Base-by-base conservation (phyloP, 2,888 invertebrate species). In the Marasmarcha lunaedactyla region DNA sequence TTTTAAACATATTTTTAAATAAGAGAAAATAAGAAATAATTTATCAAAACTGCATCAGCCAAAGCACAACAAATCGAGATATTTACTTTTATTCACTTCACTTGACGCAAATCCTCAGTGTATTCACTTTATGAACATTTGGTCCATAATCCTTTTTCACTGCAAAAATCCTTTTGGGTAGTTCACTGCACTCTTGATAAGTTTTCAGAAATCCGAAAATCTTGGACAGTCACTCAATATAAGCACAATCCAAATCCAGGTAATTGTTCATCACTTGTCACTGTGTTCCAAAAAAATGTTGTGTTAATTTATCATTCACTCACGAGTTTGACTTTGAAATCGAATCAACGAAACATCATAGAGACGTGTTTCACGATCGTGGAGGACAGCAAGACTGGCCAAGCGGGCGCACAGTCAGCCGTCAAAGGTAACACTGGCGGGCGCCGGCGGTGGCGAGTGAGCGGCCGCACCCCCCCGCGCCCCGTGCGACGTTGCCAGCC, bases 281-380 rank as follows among this genome's bases (percentile, higher is more conserved):
- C 88, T 88, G 85, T 87, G 87, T 84, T 88, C 88, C 87, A 88
- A 84, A 88, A 84, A 87, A 34, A 86, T 84, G 86, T 84, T 78
- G 81, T 84, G 76, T 81, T 77, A 68, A 65, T 78, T 73, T 81
- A 72, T 76, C 61, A 58, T 63, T 60, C 71, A 85, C 72, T 68
- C 78, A 76, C 77, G 68, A 71, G 64, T 74, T 65, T 67, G 69
- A 77, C 72, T 81, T 81, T 70, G 69, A 73, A 71, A 71, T n/a
- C n/a, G n/a, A n/a, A n/a, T 74, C 70, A 77, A 71, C 77, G 76
- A 74, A 74, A 76, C 74, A 81, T 78, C 66, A 76, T 72, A 74
- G 74, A 76, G 74, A 76, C 79, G 84, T 84, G 84, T 79, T 78
- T 70, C 71, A 70, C 84, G 84, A 78, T 70, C 70, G 79, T 72